Conservation (phyloP, 2,888 invertebrate species). For the Torymus tubicola region DNA sequence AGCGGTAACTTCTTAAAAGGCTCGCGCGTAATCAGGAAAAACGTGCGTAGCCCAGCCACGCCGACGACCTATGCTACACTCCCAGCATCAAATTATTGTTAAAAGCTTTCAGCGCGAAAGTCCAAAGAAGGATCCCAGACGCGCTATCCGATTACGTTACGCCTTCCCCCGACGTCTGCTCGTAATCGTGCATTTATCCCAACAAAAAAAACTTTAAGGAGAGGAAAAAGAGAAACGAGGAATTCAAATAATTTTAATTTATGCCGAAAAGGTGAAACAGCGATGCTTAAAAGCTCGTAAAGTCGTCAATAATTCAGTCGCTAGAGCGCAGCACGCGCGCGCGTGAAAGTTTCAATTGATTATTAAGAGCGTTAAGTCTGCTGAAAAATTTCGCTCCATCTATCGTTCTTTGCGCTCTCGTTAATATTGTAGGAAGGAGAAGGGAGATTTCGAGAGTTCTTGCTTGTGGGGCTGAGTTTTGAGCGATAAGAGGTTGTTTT, state of each 20-base stretch:
- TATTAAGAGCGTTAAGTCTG: constrained; percentile 45
- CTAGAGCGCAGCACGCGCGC: too few species aligned
- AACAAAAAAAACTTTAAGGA: too few species aligned
- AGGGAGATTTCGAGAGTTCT: too few species aligned
- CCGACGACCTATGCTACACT: background rate
- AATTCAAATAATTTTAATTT: too few species aligned
- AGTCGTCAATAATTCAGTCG: too few species aligned
- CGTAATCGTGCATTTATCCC: too few species aligned
- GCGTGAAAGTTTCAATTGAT: constrained; percentile 51
- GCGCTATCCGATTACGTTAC: too few species aligned
- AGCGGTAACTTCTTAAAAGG: background rate
- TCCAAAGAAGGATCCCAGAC: background rate
- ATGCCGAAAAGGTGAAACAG: background rate
- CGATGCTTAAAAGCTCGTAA: background rate
- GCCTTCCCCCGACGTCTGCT: too few species aligned
- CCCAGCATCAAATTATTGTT: background rate
- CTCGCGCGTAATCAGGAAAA: background rate
- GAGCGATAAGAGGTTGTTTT: too few species aligned
- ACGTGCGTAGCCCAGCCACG: background rate
- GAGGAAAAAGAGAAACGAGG: too few species aligned
- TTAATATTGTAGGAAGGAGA: constrained; percentile 31
- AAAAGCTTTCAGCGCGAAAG: background rate
- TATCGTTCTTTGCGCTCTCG: background rate
- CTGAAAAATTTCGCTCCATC: constrained; percentile 27
- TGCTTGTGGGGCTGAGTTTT: too few species aligned